Conservation (phyloP, 2,797 vertebrate species). For the Rhinichthys osculus region DNA sequence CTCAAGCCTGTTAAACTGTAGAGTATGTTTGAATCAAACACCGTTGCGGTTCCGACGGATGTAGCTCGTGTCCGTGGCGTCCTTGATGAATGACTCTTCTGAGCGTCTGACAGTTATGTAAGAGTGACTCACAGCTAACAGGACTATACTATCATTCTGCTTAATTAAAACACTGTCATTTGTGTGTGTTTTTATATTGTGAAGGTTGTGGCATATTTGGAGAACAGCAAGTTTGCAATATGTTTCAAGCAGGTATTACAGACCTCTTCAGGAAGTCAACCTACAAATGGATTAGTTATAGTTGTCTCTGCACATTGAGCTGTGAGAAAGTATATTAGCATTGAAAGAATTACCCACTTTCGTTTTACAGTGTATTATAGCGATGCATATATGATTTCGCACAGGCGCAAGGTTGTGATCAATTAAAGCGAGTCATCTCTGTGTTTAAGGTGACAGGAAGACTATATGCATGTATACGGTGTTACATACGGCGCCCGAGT, state of each 20-base stretch:
- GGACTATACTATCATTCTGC: slow-evolving; percentile 69
- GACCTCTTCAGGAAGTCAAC: background rate
- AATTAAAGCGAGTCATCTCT: background rate
- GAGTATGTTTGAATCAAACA: slow-evolving; percentile 6
- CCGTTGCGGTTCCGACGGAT: background rate
- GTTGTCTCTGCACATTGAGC: background rate
- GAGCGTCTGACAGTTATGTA: slow-evolving; percentile 69
- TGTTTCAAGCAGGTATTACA: background rate
- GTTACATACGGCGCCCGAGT: background rate
- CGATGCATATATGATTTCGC: background rate
- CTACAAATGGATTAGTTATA: background rate
- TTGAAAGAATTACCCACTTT: background rate
- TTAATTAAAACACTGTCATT: slow-evolving; percentile 29
- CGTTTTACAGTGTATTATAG: background rate
- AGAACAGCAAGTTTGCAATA: background rate
- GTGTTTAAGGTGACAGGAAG: background rate
- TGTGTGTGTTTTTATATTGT: background rate
- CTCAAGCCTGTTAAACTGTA: background rate
- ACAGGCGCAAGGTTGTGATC: background rate
- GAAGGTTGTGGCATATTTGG: background rate
- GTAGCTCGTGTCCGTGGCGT: background rate
- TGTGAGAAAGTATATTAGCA: background rate
- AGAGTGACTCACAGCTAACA: slow-evolving; percentile 72
- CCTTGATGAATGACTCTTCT: slow-evolving; percentile 73
- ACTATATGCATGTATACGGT: background rate